Percentiles rank a stretch among this genome's conserved stretches.
phyloP scores from a whole-genome alignment of 1,140 invertebrate genomes.

The Apis florea region DNA sequence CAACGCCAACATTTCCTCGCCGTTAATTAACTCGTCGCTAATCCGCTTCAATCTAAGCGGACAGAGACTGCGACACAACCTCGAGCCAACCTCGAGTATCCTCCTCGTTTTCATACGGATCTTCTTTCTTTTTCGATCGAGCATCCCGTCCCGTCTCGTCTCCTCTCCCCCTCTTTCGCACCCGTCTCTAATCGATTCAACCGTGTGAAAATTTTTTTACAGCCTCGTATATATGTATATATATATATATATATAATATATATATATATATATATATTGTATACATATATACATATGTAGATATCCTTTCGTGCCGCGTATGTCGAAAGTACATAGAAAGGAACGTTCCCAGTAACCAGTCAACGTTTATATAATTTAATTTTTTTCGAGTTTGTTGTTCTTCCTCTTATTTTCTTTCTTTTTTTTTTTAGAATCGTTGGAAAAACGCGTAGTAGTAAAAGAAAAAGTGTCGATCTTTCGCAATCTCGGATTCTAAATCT shows the following conservation, averaged over 20 bases:
- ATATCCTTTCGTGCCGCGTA: background rate
- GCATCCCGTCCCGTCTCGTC: background rate
- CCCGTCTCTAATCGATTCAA: background rate
- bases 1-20: constrained; percentile 25
- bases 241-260: background rate
- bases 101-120: constrained; percentile 17
- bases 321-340: background rate
- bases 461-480: too few species aligned
- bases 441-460: too few species aligned
- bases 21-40: constrained; percentile 64
- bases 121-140: background rate
- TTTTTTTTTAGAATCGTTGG: too few species aligned
- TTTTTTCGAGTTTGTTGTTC: background rate
- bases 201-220: too few species aligned
- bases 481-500: too few species aligned
- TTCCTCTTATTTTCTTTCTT: too few species aligned
- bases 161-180: background rate
- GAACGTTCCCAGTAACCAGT: background rate
- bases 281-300: background rate
- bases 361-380: background rate
- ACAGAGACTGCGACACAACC: constrained; percentile 47
- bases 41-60: constrained; percentile 54
- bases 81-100: constrained; percentile 34
- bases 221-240: background rate
- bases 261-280: background rate